Conservation (phyloP, 2,888 invertebrate species). For the Nineta flava region DNA sequence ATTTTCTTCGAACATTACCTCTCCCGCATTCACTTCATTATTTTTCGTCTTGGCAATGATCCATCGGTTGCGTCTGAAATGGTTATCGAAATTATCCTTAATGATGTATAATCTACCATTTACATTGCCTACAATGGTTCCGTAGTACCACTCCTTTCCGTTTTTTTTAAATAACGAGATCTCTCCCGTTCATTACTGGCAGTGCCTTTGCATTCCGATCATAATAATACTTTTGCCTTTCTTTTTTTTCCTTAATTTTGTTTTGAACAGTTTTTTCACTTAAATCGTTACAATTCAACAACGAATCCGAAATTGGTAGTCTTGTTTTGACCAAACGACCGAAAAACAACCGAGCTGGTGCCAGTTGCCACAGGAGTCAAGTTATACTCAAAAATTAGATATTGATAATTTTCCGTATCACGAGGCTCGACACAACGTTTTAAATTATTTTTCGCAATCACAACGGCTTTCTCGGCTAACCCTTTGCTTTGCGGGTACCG, state of each 20-base stretch:
- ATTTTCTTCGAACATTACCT: slow-evolving; percentile 1
- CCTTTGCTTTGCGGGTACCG: too few species aligned
- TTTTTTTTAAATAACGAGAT: too few species aligned
- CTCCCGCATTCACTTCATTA: slow-evolving; percentile 7
- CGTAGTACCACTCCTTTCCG: slow-evolving; percentile 12
- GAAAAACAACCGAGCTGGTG: slow-evolving; percentile 10
- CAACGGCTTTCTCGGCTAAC: too few species aligned
- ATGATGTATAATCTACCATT: slow-evolving; percentile 10
- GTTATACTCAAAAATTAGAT: slow-evolving; percentile 13
- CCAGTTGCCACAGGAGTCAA: slow-evolving; percentile 9
- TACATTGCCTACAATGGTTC: slow-evolving; percentile 8
- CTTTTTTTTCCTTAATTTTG: too few species aligned
- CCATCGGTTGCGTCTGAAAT: neutral
- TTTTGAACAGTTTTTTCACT: too few species aligned
- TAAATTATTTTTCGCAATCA: too few species aligned
- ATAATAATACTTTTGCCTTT: too few species aligned
- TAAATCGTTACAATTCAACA: too few species aligned
- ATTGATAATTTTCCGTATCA: slow-evolving; percentile 9
- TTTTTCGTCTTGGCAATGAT: slow-evolving; percentile 1
- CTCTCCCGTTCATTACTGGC: too few species aligned
- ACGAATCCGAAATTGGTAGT: too few species aligned
- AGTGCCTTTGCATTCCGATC: too few species aligned
- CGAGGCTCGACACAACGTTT: slow-evolving; percentile 9
- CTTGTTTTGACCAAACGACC: slow-evolving; percentile 10
- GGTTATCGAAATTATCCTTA: slow-evolving; percentile 6